A percentile compares a stretch with the other conserved stretches of the same genome.
Conservation (phyloP, 2,888 invertebrate genomes). For the Rhyacophila evoluta region DNA sequence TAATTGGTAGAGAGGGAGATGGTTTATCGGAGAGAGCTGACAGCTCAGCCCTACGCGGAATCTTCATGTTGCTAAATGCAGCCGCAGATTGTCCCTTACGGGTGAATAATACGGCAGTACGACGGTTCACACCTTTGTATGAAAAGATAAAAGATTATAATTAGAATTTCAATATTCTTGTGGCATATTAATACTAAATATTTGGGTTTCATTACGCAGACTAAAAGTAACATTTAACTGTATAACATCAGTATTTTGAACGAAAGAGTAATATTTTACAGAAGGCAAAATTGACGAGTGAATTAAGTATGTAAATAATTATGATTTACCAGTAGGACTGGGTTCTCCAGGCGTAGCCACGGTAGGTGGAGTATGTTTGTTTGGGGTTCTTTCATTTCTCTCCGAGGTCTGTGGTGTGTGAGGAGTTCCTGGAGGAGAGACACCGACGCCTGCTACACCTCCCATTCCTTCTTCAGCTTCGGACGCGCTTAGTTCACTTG, state of each 20-base stretch:
- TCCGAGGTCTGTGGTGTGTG: constrained; percentile 61
- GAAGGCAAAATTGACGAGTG: too few relatives aligned
- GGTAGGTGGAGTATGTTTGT: constrained; percentile 58
- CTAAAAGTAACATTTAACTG: too few relatives aligned
- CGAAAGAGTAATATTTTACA: too few relatives aligned
- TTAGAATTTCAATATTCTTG: too few relatives aligned
- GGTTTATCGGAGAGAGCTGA: constrained; percentile 37
- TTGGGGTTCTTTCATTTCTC: constrained; percentile 58
- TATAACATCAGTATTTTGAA: too few relatives aligned
- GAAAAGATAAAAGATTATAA: constrained; percentile 54
- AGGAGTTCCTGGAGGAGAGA: constrained; percentile 43
- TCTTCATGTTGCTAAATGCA: constrained; percentile 57
- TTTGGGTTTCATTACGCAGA: too few relatives aligned
- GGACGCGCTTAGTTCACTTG: constrained; percentile 47
- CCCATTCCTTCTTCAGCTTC: constrained; percentile 39
- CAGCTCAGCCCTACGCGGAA: constrained; percentile 45
- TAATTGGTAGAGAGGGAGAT: constrained; percentile 5
- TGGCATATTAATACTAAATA: too few relatives aligned
- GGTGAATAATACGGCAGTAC: constrained; percentile 79
- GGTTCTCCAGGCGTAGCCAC: constrained; percentile 64
- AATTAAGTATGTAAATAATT: too few relatives aligned
- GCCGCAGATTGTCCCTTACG: constrained; percentile 77
- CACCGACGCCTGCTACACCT: constrained; percentile 37
- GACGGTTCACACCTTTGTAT: constrained; percentile 57
- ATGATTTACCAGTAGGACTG: constrained; percentile 64